Conservation (phyloP, 2,888 invertebrate genomes). For the Eretmocerus hayati region DNA sequence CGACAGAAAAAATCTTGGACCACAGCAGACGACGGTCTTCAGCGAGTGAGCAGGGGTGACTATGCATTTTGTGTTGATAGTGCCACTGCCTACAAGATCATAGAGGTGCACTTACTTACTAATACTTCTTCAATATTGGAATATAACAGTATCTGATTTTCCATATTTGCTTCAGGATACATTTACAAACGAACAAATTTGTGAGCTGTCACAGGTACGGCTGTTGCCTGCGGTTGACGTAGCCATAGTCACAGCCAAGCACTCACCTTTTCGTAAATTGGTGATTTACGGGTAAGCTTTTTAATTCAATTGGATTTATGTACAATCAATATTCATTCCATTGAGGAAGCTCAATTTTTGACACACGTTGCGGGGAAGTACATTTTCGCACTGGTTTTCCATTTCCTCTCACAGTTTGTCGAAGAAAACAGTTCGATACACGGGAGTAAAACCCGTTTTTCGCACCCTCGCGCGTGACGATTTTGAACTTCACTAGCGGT, state of each 20-base stretch:
- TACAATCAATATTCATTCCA: no score
- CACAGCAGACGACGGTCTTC: conserved; percentile 52
- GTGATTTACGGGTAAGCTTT: conserved; percentile 30
- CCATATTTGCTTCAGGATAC: conserved; percentile 42
- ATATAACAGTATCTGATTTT: not conserved
- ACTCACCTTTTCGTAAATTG: conserved; percentile 35
- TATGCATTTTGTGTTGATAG: conserved; percentile 67
- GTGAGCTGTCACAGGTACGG: conserved; percentile 55
- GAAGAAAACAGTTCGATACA: no score
- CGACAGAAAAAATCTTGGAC: conserved; percentile 31
- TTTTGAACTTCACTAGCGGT: no score
- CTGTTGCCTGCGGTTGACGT: conserved; percentile 28
- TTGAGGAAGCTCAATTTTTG: no score
- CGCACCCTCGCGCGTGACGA: no score
- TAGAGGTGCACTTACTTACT: conserved; percentile 40
- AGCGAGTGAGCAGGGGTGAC: conserved; percentile 55
- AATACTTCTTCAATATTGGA: not conserved
- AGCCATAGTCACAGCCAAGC: conserved; percentile 29
- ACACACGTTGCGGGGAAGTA: no score
- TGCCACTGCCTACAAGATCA: conserved; percentile 61
- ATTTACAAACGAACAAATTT: conserved; percentile 60
- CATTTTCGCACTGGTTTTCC: no score
- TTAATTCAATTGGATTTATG: not conserved
- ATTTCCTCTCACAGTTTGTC: no score
- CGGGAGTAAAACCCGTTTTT: no score